Evolutionary conservation across 2,888 invertebrate species (phyloP), one percentile per base, ranked within the genome.

Genomic region (Dorcus parallelipipedus): DNA sequence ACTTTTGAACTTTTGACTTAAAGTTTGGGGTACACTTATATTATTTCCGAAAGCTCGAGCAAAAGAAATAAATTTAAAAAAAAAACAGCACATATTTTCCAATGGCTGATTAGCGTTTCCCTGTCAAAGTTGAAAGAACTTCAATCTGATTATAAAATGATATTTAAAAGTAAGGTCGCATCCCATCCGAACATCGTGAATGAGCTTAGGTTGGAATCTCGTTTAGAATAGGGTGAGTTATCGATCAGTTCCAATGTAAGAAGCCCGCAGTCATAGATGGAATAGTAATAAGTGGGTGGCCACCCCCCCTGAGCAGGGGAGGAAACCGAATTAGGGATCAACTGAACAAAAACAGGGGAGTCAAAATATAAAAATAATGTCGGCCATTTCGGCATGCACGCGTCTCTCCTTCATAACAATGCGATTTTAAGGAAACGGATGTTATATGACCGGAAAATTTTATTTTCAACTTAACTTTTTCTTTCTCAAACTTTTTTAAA

Each of bases 211-310:
- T 70, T 64, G 70, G 70, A 73, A 73, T 73, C 72, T 72, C 73
- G 70, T 73, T 73, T 69, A 64, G 70, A 71, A 67, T 67, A 72
- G 70, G 73, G 71, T 64, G 66, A 71, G 70, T 73, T 73, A 72
- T 73, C 73, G 73, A 73, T 73, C 71, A 74, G 68, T 68, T 68
- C 68, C 69, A 65, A 71, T 70, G 70, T 73, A 73, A 73, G 73
- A 73, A 57, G 56, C 56, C 71, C 71, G 72, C 75, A 74, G 73
- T 75, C 72, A 74, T 76, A 75, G 74, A 75, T 75, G 75, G 76
- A 75, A 75, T 74, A 75, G 75, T 74, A 75, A 75, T 76, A 75
- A 75, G 75, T 75, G 75, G 75, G 76, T 75, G 75, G 74, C 66
- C 68, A 65, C 63, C 62, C 62, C 61, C 64, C 54, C 20, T 20